Percentiles rank a stretch among this genome's conserved stretches.
These are phyloP conservation scores for Polyploca ridens DNA, from an alignment of 2,888 invertebrate genomes.

Conservation along the genomic window DNA sequence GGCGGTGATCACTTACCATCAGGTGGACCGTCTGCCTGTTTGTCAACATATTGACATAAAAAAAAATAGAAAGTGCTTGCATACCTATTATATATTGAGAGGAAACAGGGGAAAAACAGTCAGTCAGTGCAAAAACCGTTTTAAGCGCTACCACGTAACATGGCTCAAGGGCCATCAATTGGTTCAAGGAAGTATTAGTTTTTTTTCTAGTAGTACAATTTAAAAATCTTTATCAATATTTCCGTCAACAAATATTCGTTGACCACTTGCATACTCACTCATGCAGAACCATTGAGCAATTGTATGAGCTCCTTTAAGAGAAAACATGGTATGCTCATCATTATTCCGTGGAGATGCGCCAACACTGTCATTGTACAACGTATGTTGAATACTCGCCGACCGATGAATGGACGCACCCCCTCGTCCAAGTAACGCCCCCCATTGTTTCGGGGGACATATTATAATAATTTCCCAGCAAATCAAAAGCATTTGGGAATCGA, in stretches of 20 bases:
- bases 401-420: slow-evolving; percentile 54
- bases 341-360: slow-evolving; percentile 56
- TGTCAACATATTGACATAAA: no score
- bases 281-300: background rate
- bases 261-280: background rate
- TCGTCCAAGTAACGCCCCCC: slow-evolving; percentile 61
- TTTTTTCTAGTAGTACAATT: no score
- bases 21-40: no score
- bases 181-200: no score
- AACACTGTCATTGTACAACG: slow-evolving; percentile 57
- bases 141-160: no score
- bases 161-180: no score
- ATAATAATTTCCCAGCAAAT: slow-evolving; percentile 81
- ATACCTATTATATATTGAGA: no score
- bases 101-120: no score
- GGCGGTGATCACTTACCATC: no score
- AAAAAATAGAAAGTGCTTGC: no score
- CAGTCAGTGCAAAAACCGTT: no score
- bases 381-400: slow-evolving; percentile 18
- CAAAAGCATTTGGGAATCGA: slow-evolving; percentile 80
- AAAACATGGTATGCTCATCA: slow-evolving; percentile 52
- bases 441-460: slow-evolving; percentile 76
- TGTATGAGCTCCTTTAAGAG: slow-evolving; percentile 16
- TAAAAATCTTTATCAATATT: no score
- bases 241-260: background rate